Evolutionary conservation across 2,888 invertebrate genomes (phyloP), one percentile per base, ranked within the genome.

Genomic region (Acronicta aceris): DNA sequence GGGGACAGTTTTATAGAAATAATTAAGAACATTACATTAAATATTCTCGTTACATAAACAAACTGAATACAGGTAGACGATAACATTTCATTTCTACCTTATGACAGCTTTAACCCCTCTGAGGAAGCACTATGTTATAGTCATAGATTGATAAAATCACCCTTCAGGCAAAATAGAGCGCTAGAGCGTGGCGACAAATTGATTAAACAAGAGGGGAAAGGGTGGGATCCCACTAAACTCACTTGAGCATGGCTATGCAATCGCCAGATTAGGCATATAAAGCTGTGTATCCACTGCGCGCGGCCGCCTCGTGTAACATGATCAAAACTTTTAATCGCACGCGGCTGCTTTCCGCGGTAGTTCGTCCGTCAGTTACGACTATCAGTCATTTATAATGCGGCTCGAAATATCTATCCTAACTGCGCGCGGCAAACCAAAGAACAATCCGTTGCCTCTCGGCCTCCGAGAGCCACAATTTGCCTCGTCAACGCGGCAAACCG

Each of bases 121-220:
- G 17, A 55, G 59, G 45, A 62, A 49, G 55, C 41, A 52, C 21
- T 52, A 27, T 17, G 48, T 55, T 59, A 64, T 64, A 49, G 55
- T 53, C 59, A 59, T 69, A 69, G 55, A 50, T 70, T 65, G 69
- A 70, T 69, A 69, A 70, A 57, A 69, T 69, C 69, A 57, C 69
- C 69, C 65, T 65, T 43, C 48, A 51, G 47, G 6, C 51, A 9
- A 57, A 15, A 54, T 13, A 50, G 40, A 48, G 60, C 65, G 56
- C 56, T 17, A 59, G 69, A 62, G 62, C 71, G 71, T 62, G 25
- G 58, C 62, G 52, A 60, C 43, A 48, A 64, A 71, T 71, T 62
- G 56, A 69, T 62, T 71, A 64, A 59, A 55, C 55, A 38, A n/a
- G 49, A 43, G 54, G 65, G 47, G 36, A 57, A 55, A 66, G 59